Percentiles rank a stretch among this genome's conserved stretches.
These are phyloP conservation scores for Nymphalis io DNA, from an alignment of 1,140 invertebrate species.

Conservation along the genomic window DNA sequence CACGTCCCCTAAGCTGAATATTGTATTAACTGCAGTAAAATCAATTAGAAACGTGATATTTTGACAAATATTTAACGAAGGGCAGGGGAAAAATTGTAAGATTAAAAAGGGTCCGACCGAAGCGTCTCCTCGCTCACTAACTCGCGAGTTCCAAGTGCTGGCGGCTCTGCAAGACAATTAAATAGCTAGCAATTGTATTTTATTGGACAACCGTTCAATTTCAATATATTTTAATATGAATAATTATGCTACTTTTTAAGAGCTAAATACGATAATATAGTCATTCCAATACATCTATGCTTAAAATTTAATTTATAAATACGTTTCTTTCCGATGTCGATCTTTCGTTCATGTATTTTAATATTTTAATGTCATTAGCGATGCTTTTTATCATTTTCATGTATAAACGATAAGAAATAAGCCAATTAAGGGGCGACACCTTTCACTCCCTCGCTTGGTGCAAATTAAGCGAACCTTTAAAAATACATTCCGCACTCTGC, in stretches of 20 bases:
- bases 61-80: conserved; percentile 8
- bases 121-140: too few relatives aligned
- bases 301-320: too few relatives aligned
- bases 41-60: conserved; percentile 16
- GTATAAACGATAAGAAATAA: conserved; percentile 11
- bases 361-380: background rate
- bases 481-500: conserved; percentile 14
- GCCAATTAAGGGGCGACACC: conserved; percentile 12
- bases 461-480: conserved; percentile 22
- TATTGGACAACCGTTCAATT: too few relatives aligned
- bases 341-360: background rate
- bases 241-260: too few relatives aligned
- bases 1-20: background rate
- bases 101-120: conserved; percentile 11
- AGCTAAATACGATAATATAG: too few relatives aligned
- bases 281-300: too few relatives aligned
- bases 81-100: conserved; percentile 5
- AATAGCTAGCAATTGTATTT: background rate
- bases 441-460: conserved; percentile 17
- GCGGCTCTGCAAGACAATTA: background rate
- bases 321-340: background rate
- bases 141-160: background rate
- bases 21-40: background rate
- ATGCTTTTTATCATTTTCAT: background rate
- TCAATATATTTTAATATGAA: too few relatives aligned